Base-by-base conservation (phyloP, 2,888 invertebrate species). In the Sabatieria punctata region DNA sequence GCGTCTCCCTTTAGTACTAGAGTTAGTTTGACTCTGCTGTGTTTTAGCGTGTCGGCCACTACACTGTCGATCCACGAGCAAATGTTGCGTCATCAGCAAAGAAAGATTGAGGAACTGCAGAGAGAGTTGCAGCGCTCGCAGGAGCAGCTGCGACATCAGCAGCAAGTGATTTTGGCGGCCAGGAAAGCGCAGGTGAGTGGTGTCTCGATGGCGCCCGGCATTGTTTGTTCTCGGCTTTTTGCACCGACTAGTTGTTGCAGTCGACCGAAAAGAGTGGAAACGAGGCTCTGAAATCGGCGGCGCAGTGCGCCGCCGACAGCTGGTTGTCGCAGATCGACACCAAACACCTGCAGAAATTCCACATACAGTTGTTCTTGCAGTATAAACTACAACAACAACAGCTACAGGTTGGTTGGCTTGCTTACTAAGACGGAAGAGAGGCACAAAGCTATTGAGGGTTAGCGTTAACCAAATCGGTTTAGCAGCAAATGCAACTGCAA, bases 161-260 rank as follows among this genome's bases (percentile, higher is more conserved):
- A 63, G 45, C 54, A 57, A 42, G 45, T 60, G 23, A 61, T 63
- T 41, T 25, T 53, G 24, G 50, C 54, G 0, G 61, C 59, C 2
- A 59, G 57, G 44, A 54, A 53, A 33, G 49, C 51, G 6, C 54
- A 55, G 49, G 49, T 53, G 18, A 15, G 33, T 18, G 24, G 15
- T 15, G 18, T 27, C 22, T 37, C 23, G 23, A 37, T 23, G n/a
- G 37, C 26, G 40, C 18, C 45, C 6, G 43, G 22, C 18, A 21
- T 24, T 24, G 30, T 15, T 11, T 30, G 8, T 30, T 30, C 30
- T 30, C 30, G 30, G 30, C 15, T 8, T 8, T 11, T 15, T 15
- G 15, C 15, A 15, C 30, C 8, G 30, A 30, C 30, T 8, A 11
- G 30, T 8, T 8, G 8, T 15, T 30, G 30, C 8, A 15, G 30